Base-by-base conservation (phyloP, 1,140 invertebrate species). In the Hylaeus anthracinus region DNA sequence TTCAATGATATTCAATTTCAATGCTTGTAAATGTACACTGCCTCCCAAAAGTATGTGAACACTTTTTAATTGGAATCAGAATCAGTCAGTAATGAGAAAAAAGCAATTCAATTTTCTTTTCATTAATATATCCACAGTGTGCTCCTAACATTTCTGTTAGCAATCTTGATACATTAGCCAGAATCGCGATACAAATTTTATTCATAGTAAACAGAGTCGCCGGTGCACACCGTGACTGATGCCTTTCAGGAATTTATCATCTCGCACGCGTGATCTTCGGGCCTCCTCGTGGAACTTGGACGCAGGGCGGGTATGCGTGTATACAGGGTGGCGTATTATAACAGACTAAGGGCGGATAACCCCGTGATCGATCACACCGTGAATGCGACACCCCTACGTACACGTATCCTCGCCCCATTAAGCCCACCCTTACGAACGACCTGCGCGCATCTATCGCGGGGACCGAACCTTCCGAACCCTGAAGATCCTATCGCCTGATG, bases 401-500 rank as follows among this genome's bases (percentile, higher is more conserved):
- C 88, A 88, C 91, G 88, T 88, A 92, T 92, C 90, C 90, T 91
- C 91, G 91, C 92, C 90, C 91, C 92, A 92, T 92, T 92, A 92
- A 91, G 86, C 79, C 75, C 84, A 85, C 90, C 90, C 90, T 91
- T 89, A 75, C 89, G 72, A 76, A 55, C 84, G 86, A 89, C 85
- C 88, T 88, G 86, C 89, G 88, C 88, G 82, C 86, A 89, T 86
- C 88, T 89, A 90, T 81, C 85, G 63, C 83, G 58, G 85, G 72
- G 55, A 26, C 26, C 80, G 70, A 63, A 65, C 48, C 69, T 77
- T 77, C 41, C 61, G 41, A 53, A 69, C 69, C 66, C 48, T 26
- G 79, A n/a, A 73, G 73, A 76, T 77, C 55, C 55, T 79, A 81
- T 81, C 78, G 66, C 37, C 10, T 82, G 69, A 61, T 53, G 39